phyloP scores from a whole-genome alignment of 2,113 vertebrate genomes.

The Nibea albiflora region DNA sequence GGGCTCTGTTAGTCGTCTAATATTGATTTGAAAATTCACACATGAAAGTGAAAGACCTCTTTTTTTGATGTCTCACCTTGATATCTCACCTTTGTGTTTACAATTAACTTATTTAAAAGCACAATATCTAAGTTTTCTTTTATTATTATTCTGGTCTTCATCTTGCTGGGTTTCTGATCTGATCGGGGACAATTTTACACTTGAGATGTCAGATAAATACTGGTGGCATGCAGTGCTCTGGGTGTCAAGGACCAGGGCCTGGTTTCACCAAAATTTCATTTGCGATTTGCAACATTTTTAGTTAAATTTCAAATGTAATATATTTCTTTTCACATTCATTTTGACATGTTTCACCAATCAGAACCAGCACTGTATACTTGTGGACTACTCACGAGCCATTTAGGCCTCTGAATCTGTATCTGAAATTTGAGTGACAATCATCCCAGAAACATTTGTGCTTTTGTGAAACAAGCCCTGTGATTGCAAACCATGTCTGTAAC shows the following conservation, averaged over 20 bases:
- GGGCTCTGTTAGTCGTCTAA: neutral
- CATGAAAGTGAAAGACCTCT: neutral
- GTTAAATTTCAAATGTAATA: neutral
- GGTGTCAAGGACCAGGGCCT: too few species aligned
- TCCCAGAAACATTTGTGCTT: neutral
- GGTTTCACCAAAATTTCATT: neutral
- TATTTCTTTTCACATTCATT: neutral
- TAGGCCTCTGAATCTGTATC: neutral
- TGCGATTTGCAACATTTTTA: neutral
- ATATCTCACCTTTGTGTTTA: neutral
- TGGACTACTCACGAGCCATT: too few species aligned
- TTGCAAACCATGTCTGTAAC: neutral
- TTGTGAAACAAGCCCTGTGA: neutral
- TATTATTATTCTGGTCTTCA: neutral
- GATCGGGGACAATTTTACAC: constrained; percentile 10
- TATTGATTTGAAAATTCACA: neutral
- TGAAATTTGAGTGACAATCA: neutral
- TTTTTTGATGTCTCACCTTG: neutral
- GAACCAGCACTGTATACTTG: neutral
- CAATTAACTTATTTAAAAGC: neutral
- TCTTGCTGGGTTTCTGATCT: neutral
- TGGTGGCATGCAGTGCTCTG: neutral
- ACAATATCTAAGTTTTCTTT: neutral
- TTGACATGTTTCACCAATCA: neutral
- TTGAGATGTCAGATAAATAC: constrained; percentile 2